phyloP scores from a whole-genome alignment of 2,797 vertebrate genomes.

The Pangasius macronema region DNA sequence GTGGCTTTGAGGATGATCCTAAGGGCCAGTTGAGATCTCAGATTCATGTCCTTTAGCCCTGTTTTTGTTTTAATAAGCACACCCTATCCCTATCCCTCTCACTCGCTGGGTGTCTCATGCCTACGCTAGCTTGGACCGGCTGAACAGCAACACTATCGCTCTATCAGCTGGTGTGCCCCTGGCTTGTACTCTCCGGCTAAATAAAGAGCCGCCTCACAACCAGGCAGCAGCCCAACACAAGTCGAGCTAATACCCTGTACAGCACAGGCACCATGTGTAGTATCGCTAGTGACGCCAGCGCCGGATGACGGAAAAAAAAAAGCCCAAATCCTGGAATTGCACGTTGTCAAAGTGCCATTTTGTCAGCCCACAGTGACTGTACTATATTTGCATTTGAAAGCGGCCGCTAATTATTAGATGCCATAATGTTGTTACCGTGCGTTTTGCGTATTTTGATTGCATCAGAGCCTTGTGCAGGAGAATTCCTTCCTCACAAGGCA shows the following conservation, averaged over 20 bases:
- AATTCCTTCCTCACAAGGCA: background rate
- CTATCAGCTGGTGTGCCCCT: constrained; percentile 36
- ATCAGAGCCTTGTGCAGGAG: constrained; percentile 31
- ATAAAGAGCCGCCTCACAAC: constrained; percentile 58
- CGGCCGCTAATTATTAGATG: constrained; percentile 70
- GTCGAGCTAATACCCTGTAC: constrained; percentile 45
- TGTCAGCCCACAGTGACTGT: constrained; percentile 59
- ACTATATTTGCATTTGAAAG: constrained; percentile 57
- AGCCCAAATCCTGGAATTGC: constrained; percentile 67
- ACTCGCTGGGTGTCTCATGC: constrained; percentile 16
- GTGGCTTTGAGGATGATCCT: constrained; percentile 19
- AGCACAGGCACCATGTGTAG: constrained; percentile 50
- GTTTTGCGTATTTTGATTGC: constrained; percentile 26
- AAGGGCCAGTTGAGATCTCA: constrained; percentile 6
- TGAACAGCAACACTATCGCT: constrained; percentile 29
- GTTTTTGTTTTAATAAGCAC: constrained; percentile 40
- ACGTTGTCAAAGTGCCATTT: constrained; percentile 63
- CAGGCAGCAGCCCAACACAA: constrained; percentile 61
- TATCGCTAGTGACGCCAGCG: constrained; percentile 53
- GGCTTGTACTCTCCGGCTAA: constrained; percentile 56
- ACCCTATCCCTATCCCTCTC: constrained; percentile 28
- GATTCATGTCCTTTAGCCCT: constrained; percentile 44
- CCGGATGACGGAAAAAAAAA: constrained; percentile 60
- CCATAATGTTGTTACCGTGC: constrained; percentile 50
- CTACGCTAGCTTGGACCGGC: constrained; percentile 26